A percentile compares a stretch with the other conserved stretches of the same genome.
phyloP scores from a whole-genome alignment of 2,113 vertebrate genomes.

The Nycticebus coucang region DNA sequence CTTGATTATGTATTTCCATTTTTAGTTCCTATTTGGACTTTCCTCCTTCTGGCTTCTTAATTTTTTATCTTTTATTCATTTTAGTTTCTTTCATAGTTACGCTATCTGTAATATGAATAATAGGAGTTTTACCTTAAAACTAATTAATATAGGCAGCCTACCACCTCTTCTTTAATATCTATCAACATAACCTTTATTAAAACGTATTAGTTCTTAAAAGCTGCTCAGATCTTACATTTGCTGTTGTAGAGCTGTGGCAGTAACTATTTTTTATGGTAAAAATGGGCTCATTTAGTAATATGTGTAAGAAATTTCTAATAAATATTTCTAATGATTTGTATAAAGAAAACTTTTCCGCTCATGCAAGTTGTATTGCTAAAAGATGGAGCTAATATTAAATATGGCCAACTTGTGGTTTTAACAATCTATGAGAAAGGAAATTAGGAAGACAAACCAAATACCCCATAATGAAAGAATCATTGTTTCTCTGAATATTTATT shows the following conservation, averaged over 20 bases:
- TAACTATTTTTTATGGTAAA: neutral
- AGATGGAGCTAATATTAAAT: neutral
- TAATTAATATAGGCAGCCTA: constrained; percentile 50
- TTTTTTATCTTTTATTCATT: constrained; percentile 7
- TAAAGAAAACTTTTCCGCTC: neutral
- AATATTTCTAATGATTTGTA: constrained; percentile 1
- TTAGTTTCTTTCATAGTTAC: constrained; percentile 56
- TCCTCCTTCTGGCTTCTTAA: neutral
- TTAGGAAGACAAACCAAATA: neutral
- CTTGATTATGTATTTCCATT: constrained; percentile 37
- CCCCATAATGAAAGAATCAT: neutral
- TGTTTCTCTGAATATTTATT: neutral
- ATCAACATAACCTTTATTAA: constrained; percentile 37
- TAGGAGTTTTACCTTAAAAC: constrained; percentile 38
- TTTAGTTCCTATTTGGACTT: constrained; percentile 49
- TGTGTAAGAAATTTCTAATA: neutral
- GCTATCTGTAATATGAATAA: constrained; percentile 41
- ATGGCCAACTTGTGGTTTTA: neutral
- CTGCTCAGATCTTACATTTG: neutral
- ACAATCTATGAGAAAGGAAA: neutral
- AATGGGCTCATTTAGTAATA: neutral
- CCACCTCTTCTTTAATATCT: constrained; percentile 55
- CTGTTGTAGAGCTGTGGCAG: neutral
- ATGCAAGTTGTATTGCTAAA: neutral
- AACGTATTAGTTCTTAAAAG: constrained; percentile 55